These are phyloP conservation scores for Ctenosaura bakeri DNA, from an alignment of 2,797 vertebrate genomes.

Conservation along the genomic window DNA sequence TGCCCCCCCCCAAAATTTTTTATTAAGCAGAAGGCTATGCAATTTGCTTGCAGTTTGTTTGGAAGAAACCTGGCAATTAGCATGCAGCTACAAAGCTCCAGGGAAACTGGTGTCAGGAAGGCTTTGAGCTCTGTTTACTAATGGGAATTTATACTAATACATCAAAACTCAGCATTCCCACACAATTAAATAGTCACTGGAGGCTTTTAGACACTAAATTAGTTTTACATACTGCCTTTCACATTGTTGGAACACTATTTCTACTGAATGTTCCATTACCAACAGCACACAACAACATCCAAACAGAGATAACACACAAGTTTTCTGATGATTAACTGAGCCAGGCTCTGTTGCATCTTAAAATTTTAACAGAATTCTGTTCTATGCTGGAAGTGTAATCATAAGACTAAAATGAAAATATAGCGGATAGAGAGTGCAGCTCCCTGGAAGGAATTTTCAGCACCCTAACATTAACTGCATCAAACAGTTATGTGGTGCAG, in stretches of 20 bases:
- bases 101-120: conserved; percentile 46
- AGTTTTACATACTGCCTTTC: conserved; percentile 55
- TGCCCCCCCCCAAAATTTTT: neutral
- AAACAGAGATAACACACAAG: conserved; percentile 24
- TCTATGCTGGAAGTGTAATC: neutral
- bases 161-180: conserved; percentile 54
- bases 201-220: conserved; percentile 40
- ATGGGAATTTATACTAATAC: conserved; percentile 28
- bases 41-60: conserved; percentile 26
- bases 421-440: neutral
- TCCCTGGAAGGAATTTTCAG: neutral
- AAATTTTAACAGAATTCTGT: neutral
- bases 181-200: conserved; percentile 59
- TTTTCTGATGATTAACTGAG: conserved; percentile 35
- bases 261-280: conserved; percentile 20
- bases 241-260: conserved; percentile 29
- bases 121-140: conserved; percentile 55
- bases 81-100: conserved; percentile 38
- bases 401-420: neutral
- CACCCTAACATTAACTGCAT: neutral
- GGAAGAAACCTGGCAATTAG: conserved; percentile 36
- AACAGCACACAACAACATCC: neutral
- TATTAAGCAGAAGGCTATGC: neutral
- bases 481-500: neutral
- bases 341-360: neutral